Percentiles rank a stretch among this genome's conserved stretches.
Conservation (phyloP, 2,888 invertebrate genomes). For the Pristionchus arcanus region DNA sequence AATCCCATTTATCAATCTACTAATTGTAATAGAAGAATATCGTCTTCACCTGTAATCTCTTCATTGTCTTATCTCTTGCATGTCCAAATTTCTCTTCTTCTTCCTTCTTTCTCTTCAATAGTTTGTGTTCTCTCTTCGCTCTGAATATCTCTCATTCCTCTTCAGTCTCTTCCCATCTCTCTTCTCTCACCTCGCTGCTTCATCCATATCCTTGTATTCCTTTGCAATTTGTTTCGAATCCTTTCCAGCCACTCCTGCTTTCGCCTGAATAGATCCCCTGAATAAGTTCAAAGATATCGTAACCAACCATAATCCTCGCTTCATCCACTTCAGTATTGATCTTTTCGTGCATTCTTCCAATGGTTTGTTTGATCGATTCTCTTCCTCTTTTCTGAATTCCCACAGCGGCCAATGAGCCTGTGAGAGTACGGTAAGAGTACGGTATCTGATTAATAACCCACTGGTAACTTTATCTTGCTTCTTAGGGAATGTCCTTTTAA, state of each 20-base stretch:
- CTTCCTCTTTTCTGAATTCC: constrained; percentile 39
- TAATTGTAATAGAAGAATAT: background rate
- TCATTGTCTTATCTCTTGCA: constrained; percentile 54
- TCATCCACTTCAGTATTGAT: constrained; percentile 46
- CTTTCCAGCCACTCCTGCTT: constrained; percentile 65
- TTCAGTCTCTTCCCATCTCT: constrained; percentile 56
- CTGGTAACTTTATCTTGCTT: constrained; percentile 25
- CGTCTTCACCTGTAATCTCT: constrained; percentile 47
- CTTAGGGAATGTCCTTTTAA: constrained; percentile 46
- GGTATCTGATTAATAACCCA: background rate
- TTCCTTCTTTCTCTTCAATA: constrained; percentile 40
- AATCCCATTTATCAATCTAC: background rate
- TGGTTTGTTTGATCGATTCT: constrained; percentile 31
- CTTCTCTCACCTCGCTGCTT: constrained; percentile 61
- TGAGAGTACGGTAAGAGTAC: background rate
- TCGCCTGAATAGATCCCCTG: constrained; percentile 56
- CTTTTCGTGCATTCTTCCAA: constrained; percentile 52
- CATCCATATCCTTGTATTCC: constrained; percentile 61
- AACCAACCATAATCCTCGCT: constrained; percentile 26
- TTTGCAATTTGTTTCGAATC: constrained; percentile 64
- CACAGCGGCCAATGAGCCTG: constrained; percentile 39
- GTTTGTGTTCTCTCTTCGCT: constrained; percentile 48
- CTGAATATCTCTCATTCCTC: constrained; percentile 55
- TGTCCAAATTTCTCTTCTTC: constrained; percentile 50
- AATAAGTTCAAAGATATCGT: background rate